Conservation (phyloP, 2,113 vertebrate species). For the Nycticryphes semicollaris region DNA sequence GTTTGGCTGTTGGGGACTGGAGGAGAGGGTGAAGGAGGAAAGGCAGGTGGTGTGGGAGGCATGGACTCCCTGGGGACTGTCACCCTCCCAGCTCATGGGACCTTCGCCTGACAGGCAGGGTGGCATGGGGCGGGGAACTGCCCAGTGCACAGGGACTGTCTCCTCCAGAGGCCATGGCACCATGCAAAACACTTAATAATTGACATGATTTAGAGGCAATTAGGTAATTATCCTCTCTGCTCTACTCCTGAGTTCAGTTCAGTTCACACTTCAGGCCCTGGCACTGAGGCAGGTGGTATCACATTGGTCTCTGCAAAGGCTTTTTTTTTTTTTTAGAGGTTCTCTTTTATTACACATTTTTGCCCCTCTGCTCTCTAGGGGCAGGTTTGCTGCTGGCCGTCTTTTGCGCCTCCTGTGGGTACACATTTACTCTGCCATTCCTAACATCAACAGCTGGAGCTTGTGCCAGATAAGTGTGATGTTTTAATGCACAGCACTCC, state of each 20-base stretch:
- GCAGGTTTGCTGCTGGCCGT: neutral
- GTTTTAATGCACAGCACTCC: neutral
- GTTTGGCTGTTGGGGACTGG: neutral
- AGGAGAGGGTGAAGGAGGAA: neutral
- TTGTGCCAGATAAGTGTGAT: accelerated
- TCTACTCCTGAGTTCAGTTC: neutral
- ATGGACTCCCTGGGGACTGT: neutral
- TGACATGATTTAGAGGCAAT: neutral
- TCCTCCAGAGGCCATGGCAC: neutral
- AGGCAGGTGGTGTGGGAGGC: neutral
- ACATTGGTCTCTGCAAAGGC: neutral
- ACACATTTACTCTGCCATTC: neutral
- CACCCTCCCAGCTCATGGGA: neutral
- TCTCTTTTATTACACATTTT: accelerated
- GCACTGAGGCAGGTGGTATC: neutral
- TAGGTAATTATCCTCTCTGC: neutral
- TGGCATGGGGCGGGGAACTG: neutral
- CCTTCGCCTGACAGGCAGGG: neutral
- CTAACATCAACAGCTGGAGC: neutral
- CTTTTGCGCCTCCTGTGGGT: neutral
- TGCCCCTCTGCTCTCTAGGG: neutral
- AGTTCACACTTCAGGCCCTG: neutral
- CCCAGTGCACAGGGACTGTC: neutral
- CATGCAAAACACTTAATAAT: neutral
- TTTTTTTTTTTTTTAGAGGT: neutral